These are phyloP conservation scores for Forpus xanthops DNA, from an alignment of 2,797 vertebrate genomes.

Conservation along the genomic window DNA sequence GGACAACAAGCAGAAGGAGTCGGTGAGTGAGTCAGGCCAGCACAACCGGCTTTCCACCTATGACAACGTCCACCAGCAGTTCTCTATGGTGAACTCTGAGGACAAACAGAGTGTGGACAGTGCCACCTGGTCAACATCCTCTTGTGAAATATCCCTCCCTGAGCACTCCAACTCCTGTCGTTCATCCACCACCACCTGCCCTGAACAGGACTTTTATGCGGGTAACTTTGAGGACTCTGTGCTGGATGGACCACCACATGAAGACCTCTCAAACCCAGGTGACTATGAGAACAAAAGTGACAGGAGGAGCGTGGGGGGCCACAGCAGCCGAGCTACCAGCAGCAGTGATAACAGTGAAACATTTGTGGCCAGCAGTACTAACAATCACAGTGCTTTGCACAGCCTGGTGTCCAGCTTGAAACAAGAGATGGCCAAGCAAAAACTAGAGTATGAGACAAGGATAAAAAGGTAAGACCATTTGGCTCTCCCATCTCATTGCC, in stretches of 20 bases:
- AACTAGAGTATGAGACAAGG: conserved; percentile 91
- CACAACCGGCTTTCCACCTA: conserved; percentile 96
- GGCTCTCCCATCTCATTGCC: not conserved
- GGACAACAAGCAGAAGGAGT: conserved; percentile 84
- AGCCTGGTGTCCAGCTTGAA: conserved; percentile 95
- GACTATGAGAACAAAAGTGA: conserved; percentile 80
- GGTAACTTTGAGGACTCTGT: conserved; percentile 87
- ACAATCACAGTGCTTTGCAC: conserved; percentile 92
- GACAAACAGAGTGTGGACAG: conserved; percentile 98
- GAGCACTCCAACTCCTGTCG: conserved; percentile 95
- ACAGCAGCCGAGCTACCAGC: conserved; percentile 86
- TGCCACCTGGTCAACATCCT: conserved; percentile 97
- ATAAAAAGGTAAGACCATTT: conserved; percentile 86
- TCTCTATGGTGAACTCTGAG: conserved; percentile 84
- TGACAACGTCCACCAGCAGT: conserved; percentile 95
- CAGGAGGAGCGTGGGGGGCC: conserved; percentile 76
- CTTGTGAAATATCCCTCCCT: conserved; percentile 95
- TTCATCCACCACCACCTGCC: conserved; percentile 96
- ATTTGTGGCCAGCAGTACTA: conserved; percentile 78
- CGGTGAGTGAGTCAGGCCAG: conserved; percentile 73
- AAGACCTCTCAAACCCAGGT: conserved; percentile 71
- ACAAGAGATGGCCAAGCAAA: conserved; percentile 97
- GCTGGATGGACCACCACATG: conserved; percentile 80
- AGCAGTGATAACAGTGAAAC: conserved; percentile 90
- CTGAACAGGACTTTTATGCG: conserved; percentile 91